Percentiles rank a stretch among this genome's conserved stretches.
Evolutionary conservation across 2,113 vertebrate genomes (phyloP).

Genomic region (Zootoca vivipara): DNA sequence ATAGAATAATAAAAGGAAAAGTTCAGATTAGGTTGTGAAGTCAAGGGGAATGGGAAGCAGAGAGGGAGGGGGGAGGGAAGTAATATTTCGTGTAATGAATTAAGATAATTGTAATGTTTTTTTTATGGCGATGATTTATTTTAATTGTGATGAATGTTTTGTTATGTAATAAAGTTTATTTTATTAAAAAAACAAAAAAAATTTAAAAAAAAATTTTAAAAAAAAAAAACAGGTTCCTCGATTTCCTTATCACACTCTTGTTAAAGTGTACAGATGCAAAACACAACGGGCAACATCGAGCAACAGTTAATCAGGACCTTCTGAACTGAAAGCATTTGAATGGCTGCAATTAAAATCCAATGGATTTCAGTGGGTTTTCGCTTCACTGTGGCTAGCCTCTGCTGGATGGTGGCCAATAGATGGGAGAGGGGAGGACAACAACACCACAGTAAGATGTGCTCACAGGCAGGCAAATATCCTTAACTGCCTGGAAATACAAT

Average conservation of each 20-base stretch:
- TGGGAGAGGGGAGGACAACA: neutral
- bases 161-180: too few species aligned
- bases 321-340: neutral
- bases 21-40: too few species aligned
- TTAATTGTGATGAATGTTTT: too few species aligned
- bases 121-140: too few species aligned
- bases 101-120: too few species aligned
- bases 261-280: neutral
- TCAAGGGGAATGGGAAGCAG: too few species aligned
- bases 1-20: too few species aligned
- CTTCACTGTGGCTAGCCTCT: neutral
- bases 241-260: neutral
- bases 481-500: too few species aligned
- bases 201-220: too few species aligned
- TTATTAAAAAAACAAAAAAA: too few species aligned
- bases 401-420: neutral
- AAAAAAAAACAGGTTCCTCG: neutral
- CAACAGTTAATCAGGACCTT: neutral
- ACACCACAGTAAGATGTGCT: neutral
- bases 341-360: neutral
- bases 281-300: neutral
- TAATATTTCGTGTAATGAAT: too few species aligned
- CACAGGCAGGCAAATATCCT: neutral
- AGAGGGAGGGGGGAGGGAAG: too few species aligned
- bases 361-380: neutral